A percentile compares a stretch with the other conserved stretches of the same genome.
phyloP scores from a whole-genome alignment of 2,113 vertebrate genomes.

The Rhinolophus sinicus region DNA sequence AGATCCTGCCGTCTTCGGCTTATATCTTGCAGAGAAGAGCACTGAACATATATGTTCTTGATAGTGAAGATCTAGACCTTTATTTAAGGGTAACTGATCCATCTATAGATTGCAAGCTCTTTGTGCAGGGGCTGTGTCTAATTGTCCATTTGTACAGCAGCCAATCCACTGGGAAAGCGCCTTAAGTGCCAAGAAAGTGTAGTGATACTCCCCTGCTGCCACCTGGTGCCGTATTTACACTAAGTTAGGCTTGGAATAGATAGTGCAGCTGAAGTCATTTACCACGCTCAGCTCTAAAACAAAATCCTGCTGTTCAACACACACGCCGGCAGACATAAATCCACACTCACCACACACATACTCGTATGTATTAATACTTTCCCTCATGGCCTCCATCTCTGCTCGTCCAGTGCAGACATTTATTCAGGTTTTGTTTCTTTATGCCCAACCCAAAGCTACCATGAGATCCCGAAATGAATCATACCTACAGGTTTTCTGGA shows the following conservation, averaged over 20 bases:
- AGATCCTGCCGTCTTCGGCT: background rate
- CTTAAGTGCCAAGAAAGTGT: background rate
- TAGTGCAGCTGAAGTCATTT: background rate
- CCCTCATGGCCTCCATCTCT: background rate
- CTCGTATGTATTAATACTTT: no score
- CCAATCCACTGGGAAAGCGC: background rate
- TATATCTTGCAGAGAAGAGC: background rate
- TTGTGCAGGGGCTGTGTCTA: slow-evolving; percentile 26
- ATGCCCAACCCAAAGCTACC: background rate
- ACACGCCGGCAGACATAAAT: background rate
- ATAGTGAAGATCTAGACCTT: background rate
- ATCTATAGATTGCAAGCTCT: background rate
- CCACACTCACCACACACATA: background rate
- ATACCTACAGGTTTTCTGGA: background rate
- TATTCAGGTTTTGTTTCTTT: background rate
- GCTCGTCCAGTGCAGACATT: background rate
- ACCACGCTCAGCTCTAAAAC: background rate
- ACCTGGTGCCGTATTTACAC: slow-evolving; percentile 61
- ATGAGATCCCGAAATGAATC: background rate
- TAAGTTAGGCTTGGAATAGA: background rate
- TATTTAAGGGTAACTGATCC: background rate
- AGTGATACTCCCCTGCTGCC: slow-evolving; percentile 4
- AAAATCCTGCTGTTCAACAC: background rate
- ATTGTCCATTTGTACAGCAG: background rate
- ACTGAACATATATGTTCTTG: background rate